phyloP scores from a whole-genome alignment of 2,888 invertebrate species.

The Mechanitis messenoides region DNA sequence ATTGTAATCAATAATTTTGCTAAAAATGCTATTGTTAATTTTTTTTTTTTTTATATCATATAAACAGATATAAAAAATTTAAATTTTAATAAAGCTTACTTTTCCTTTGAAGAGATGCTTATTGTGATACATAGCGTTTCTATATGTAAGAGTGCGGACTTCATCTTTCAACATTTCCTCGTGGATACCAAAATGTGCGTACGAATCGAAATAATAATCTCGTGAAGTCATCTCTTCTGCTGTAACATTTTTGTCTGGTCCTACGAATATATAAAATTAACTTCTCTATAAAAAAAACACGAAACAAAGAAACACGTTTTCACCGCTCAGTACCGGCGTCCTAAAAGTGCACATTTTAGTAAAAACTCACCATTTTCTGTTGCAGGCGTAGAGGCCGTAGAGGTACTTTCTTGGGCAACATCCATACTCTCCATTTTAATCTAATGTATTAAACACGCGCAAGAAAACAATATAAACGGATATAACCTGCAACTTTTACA shows the following conservation, averaged over 20 bases:
- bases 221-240: conserved; percentile 99
- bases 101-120: conserved; percentile 96
- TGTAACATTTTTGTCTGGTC: conserved; percentile 76
- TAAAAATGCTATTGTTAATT: neutral
- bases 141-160: conserved; percentile 97
- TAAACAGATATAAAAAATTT: neutral
- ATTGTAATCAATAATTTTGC: neutral
- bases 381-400: conserved; percentile 60
- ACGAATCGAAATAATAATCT: conserved; percentile 99
- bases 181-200: conserved; percentile 99
- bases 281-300: conserved; percentile 34
- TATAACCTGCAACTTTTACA: conserved; percentile 60
- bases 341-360: conserved; percentile 22
- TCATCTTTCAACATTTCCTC: conserved; percentile 99
- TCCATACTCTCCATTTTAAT: conserved; percentile 72
- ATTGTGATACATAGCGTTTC: conserved; percentile 99
- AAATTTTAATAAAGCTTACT: conserved; percentile 52
- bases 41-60: neutral
- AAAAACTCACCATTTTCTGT: conserved; percentile 65
- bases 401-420: conserved; percentile 66
- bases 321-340: conserved; percentile 40
- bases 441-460: conserved; percentile 22
- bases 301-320: conserved; percentile 61
- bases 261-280: conserved; percentile 38
- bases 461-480: conserved; percentile 42